Percentiles rank a stretch among this genome's conserved stretches.
These are phyloP conservation scores for Papilio helenus DNA, from an alignment of 1,140 invertebrate genomes.

Conservation along the genomic window DNA sequence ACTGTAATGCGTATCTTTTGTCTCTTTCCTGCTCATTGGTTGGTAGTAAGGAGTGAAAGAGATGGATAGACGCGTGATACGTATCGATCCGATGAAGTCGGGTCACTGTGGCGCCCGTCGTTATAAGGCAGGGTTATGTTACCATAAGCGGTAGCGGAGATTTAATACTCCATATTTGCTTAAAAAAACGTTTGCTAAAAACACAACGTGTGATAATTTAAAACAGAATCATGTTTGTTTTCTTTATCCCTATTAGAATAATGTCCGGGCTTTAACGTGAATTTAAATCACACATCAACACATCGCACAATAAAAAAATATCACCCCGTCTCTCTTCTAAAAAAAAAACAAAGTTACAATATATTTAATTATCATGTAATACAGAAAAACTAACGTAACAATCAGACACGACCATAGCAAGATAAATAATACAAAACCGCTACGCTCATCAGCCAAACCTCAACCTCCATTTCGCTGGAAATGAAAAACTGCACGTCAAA, in stretches of 20 bases:
- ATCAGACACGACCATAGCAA: neutral
- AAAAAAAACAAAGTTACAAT: no score
- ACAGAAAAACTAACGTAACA: no score
- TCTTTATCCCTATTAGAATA: no score
- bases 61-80: constrained; percentile 24
- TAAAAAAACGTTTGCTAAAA: no score
- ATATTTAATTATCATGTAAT: no score
- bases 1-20: neutral
- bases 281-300: no score
- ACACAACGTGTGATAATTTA: no score
- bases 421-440: neutral
- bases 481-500: constrained; percentile 33
- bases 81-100: constrained; percentile 30
- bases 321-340: no score
- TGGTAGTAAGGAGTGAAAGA: neutral
- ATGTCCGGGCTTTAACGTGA: no score
- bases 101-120: constrained; percentile 32
- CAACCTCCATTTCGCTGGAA: constrained; percentile 20
- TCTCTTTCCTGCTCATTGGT: neutral
- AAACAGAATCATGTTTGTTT: no score
- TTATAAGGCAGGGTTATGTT: neutral
- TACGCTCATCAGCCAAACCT: neutral
- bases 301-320: no score
- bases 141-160: neutral
- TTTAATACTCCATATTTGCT: neutral